Evolutionary conservation across 2,888 invertebrate genomes (phyloP).

Genomic region (Lycocerus yunnanus): DNA sequence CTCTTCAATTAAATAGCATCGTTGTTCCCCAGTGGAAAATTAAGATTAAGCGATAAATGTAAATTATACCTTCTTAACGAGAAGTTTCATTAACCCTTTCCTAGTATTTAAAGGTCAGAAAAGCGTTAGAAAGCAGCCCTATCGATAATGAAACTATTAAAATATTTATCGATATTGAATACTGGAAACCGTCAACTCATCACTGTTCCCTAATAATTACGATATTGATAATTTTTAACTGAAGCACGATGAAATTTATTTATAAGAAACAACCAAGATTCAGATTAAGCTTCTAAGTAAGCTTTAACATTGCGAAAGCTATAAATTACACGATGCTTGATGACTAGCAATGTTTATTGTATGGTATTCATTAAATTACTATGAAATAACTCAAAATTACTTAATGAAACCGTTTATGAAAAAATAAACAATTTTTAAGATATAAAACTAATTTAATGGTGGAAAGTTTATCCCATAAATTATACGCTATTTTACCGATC

Average conservation of each 20-base stretch:
- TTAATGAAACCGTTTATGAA: neutral
- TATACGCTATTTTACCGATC: neutral
- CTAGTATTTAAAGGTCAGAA: constrained; percentile 13
- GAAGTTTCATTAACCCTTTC: constrained; percentile 22
- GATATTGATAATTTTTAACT: neutral
- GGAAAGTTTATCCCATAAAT: neutral
- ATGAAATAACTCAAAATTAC: neutral
- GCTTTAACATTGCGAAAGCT: neutral
- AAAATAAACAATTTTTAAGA: neutral
- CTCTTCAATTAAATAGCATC: constrained; percentile 14
- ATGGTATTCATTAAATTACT: neutral
- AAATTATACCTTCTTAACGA: constrained; percentile 20
- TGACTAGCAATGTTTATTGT: neutral
- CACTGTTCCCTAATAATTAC: neutral
- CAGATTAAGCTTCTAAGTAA: neutral
- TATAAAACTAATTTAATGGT: neutral
- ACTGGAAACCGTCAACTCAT: neutral
- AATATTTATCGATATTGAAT: constrained; percentile 1
- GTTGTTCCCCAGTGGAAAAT: constrained; percentile 17
- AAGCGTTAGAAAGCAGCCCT: constrained; percentile 2
- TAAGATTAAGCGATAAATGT: constrained; percentile 22
- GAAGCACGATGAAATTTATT: neutral
- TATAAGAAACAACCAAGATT: neutral
- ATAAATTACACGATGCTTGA: neutral
- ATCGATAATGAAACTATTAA: constrained; percentile 7